Evolutionary conservation across 2,797 vertebrate genomes (phyloP).

Genomic region (Chaunax sp.): DNA sequence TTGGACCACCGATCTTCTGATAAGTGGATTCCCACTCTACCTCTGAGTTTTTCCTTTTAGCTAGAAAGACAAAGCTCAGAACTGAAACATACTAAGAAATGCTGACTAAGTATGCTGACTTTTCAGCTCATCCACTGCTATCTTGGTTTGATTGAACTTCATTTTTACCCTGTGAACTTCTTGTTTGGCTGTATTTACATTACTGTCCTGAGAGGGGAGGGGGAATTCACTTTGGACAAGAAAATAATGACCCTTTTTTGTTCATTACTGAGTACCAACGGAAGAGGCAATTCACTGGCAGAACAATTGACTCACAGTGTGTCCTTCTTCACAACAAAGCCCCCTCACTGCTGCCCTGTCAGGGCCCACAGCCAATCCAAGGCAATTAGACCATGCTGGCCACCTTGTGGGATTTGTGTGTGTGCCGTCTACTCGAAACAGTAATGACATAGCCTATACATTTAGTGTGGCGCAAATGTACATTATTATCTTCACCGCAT

Average conservation of each 20-base stretch:
- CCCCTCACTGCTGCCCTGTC: conserved; percentile 60
- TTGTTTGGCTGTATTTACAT: conserved; percentile 43
- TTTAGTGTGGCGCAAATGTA: conserved; percentile 14
- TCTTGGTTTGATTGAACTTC: conserved; percentile 30
- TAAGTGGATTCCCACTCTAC: too few species aligned
- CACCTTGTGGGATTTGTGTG: conserved; percentile 48
- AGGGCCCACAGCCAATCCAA: conserved; percentile 67
- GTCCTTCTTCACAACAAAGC: conserved; percentile 74
- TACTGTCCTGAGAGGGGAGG: conserved; percentile 25
- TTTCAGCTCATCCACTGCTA: conserved; percentile 13
- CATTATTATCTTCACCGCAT: conserved; percentile 33
- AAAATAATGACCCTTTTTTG: conserved; percentile 78
- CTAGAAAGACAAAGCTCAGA: not conserved
- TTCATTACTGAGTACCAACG: conserved; percentile 74
- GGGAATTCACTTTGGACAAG: conserved; percentile 64
- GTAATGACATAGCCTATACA: conserved; percentile 73
- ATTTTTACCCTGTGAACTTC: conserved; percentile 55
- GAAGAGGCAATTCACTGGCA: conserved; percentile 74
- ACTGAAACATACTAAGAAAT: not conserved
- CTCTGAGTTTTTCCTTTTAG: not conserved
- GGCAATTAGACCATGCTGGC: conserved; percentile 65
- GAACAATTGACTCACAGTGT: conserved; percentile 78
- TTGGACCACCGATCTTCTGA: too few species aligned
- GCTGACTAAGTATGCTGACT: too few species aligned
- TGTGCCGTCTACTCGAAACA: conserved; percentile 46